phyloP scores from a whole-genome alignment of 1,140 invertebrate genomes.

The Aradophagus sp. region DNA sequence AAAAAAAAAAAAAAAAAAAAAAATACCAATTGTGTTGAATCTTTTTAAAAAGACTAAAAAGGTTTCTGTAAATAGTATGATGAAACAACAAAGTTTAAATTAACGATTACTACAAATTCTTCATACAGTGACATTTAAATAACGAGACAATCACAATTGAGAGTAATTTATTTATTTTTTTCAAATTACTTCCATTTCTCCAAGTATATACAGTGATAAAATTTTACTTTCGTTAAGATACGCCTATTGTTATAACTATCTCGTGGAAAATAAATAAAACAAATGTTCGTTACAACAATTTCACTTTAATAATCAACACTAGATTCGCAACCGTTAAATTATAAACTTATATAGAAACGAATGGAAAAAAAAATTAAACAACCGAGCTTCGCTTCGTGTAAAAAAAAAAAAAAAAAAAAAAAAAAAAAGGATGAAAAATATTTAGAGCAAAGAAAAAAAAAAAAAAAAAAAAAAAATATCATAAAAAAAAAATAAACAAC shows the following conservation, averaged over 20 bases:
- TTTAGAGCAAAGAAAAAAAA: too few relatives aligned
- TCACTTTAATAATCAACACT: conserved; percentile 45
- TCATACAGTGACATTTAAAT: too few relatives aligned
- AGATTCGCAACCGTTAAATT: conserved; percentile 40
- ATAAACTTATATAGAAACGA: conserved; percentile 43
- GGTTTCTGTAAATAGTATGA: too few relatives aligned
- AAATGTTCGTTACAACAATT: conserved; percentile 41
- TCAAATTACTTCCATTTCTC: conserved; percentile 42
- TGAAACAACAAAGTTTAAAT: too few relatives aligned
- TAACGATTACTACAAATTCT: too few relatives aligned
- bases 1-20: too few relatives aligned
- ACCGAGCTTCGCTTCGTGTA: not conserved
- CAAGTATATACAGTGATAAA: conserved; percentile 53
- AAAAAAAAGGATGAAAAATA: too few relatives aligned
- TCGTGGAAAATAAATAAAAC: conserved; percentile 53
- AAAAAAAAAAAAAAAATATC: too few relatives aligned
- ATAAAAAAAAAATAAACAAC: too few relatives aligned
- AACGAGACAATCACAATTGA: conserved; percentile 21
- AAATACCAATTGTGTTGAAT: too few relatives aligned
- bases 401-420: conserved; percentile 14
- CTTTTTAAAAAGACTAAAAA: too few relatives aligned
- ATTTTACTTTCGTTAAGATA: conserved; percentile 43
- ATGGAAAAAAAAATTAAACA: conserved; percentile 18
- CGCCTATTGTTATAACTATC: conserved; percentile 40
- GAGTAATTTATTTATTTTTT: conserved; percentile 25